Evolutionary conservation across 2,113 vertebrate genomes (phyloP).

Genomic region (Romanogobio albipinnatus): DNA sequence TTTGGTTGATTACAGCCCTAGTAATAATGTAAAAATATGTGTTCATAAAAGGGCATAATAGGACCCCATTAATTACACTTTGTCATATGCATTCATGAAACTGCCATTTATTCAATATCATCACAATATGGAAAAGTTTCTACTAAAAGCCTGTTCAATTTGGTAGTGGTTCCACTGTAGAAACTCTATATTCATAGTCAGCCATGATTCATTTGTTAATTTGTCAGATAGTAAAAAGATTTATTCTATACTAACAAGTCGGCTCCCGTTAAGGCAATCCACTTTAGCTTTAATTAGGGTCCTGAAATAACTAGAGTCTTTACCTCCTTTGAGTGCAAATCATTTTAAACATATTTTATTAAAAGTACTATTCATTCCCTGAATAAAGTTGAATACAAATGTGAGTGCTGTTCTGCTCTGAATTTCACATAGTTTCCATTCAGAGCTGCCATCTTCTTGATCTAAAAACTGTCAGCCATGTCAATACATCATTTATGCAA

Average conservation of each 20-base stretch:
- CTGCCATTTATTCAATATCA: not conserved
- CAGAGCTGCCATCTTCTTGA: not conserved
- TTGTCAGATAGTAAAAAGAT: not conserved
- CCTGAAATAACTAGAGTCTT: not conserved
- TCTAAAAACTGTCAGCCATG: constrained; percentile 5
- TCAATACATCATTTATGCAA: constrained; percentile 34
- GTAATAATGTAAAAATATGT: too few species aligned
- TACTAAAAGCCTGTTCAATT: not conserved
- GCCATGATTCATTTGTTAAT: not conserved
- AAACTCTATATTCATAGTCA: not conserved
- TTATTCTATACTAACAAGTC: not conserved
- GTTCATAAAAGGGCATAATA: too few species aligned
- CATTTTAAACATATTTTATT: not conserved
- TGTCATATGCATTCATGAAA: not conserved
- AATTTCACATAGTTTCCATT: not conserved
- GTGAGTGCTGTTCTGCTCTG: not conserved
- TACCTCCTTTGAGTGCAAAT: not conserved
- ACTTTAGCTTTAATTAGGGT: not conserved
- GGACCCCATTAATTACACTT: not conserved
- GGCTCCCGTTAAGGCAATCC: not conserved
- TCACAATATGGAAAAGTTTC: not conserved
- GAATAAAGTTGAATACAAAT: not conserved
- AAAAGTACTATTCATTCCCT: not conserved
- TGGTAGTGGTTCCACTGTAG: not conserved
- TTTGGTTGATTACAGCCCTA: too few species aligned